Evolutionary conservation across 2,113 vertebrate species (phyloP).

Genomic region (Pteronura brasiliensis): DNA sequence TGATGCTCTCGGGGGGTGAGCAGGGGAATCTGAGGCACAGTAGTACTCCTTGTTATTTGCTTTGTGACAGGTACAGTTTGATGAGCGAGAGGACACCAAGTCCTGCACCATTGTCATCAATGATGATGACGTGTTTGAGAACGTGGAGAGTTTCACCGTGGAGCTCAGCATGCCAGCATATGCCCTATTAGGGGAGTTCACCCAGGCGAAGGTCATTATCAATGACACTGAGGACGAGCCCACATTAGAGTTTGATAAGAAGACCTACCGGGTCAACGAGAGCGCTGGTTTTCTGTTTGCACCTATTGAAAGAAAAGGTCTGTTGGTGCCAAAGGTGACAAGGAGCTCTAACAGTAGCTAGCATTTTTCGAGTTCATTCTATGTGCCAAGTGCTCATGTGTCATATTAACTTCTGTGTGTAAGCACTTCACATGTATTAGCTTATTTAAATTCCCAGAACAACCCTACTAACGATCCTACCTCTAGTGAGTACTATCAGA

Average conservation of each 20-base stretch:
- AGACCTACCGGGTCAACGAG: constrained; percentile 91
- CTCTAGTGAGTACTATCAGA: background rate
- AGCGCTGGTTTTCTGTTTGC: constrained; percentile 87
- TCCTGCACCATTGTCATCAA: constrained; percentile 92
- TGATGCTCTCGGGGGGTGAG: background rate
- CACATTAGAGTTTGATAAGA: constrained; percentile 93
- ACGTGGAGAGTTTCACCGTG: constrained; percentile 89
- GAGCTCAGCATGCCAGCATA: constrained; percentile 97
- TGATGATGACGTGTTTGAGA: constrained; percentile 92
- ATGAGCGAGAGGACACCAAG: constrained; percentile 95
- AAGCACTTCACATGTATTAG: background rate
- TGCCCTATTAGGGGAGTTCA: constrained; percentile 90
- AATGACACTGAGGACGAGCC: constrained; percentile 94
- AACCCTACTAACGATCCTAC: background rate
- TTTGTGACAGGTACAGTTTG: constrained; percentile 93
- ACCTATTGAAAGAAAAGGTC: constrained; percentile 93
- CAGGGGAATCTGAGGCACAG: background rate
- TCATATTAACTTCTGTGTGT: background rate
- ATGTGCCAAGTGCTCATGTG: background rate
- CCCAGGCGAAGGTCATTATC: constrained; percentile 87
- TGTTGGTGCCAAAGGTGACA: constrained; percentile 25
- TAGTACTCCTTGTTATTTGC: background rate
- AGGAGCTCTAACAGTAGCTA: background rate
- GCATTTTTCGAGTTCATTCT: background rate
- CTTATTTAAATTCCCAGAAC: background rate